Conservation (phyloP, 2,113 vertebrate species). For the Psilopogon haemacephalus region DNA sequence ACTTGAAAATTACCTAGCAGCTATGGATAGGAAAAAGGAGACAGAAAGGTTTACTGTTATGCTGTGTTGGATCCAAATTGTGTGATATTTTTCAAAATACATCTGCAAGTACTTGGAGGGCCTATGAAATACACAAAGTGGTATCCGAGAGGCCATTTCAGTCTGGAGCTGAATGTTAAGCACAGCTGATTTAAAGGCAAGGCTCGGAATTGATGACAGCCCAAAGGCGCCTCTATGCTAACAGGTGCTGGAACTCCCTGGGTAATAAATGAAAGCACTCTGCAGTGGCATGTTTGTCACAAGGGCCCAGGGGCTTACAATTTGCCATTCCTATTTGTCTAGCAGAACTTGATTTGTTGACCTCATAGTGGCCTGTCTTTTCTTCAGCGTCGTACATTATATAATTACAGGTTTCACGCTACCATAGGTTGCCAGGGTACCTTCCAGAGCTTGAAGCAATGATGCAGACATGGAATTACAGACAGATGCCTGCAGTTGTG, state of each 20-base stretch:
- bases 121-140: background rate
- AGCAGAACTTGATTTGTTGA: slow-evolving; percentile 3
- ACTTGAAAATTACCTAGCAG: background rate
- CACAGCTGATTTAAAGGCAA: background rate
- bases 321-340: background rate
- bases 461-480: background rate
- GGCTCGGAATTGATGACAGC: background rate
- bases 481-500: background rate
- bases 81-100: background rate
- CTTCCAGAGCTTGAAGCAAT: background rate
- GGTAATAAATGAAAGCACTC: background rate
- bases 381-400: background rate
- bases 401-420: background rate
- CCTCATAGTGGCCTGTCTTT: background rate
- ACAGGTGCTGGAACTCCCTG: background rate
- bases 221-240: background rate
- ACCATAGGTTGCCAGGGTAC: background rate
- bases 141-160: background rate
- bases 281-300: background rate
- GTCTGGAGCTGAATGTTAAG: background rate
- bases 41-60: background rate
- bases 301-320: background rate
- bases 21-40: background rate
- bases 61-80: background rate
- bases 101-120: background rate